A percentile compares a stretch with the other conserved stretches of the same genome.
phyloP scores from a whole-genome alignment of 2,888 invertebrate genomes.

The Trichogramma dendrolimi region DNA sequence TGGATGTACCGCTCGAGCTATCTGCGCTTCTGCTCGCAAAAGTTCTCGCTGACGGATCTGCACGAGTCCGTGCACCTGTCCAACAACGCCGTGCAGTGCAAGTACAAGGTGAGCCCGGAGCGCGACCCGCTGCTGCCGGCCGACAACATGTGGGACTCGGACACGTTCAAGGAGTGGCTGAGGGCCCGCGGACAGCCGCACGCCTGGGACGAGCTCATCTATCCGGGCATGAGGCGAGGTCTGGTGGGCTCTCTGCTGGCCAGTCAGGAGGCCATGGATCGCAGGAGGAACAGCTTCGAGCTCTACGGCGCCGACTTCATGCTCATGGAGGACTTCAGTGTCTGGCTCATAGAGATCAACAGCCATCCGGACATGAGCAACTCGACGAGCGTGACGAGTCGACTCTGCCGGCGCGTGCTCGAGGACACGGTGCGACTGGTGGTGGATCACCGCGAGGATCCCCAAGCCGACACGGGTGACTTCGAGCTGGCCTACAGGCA shows the following conservation, averaged over 20 bases:
- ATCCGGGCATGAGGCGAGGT: conserved; percentile 81
- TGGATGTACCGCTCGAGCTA: conserved; percentile 81
- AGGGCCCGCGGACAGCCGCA: conserved; percentile 71
- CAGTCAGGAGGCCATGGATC: conserved; percentile 80
- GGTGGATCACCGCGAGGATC: conserved; percentile 67
- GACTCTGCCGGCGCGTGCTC: conserved; percentile 80
- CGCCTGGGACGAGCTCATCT: conserved; percentile 79
- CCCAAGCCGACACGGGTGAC: conserved; percentile 73
- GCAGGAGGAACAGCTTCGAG: conserved; percentile 81
- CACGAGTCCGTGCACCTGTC: conserved; percentile 91
- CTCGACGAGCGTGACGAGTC: conserved; percentile 84
- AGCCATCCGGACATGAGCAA: conserved; percentile 88
- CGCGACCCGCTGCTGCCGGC: conserved; percentile 74
- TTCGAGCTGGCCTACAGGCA: conserved; percentile 80
- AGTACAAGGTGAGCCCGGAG: conserved; percentile 70
- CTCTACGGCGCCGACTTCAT: conserved; percentile 94
- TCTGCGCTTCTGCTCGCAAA: conserved; percentile 85
- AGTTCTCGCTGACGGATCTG: conserved; percentile 79
- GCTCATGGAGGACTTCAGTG: conserved; percentile 80
- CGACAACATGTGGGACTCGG: conserved; percentile 96
- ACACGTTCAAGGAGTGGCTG: conserved; percentile 63
- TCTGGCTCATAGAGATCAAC: conserved; percentile 93
- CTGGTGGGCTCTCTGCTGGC: conserved; percentile 77
- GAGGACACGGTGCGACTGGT: conserved; percentile 84
- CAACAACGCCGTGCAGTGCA: conserved; percentile 89